Conservation (phyloP, 2,113 vertebrate species). For the Malurus cyaneus region DNA sequence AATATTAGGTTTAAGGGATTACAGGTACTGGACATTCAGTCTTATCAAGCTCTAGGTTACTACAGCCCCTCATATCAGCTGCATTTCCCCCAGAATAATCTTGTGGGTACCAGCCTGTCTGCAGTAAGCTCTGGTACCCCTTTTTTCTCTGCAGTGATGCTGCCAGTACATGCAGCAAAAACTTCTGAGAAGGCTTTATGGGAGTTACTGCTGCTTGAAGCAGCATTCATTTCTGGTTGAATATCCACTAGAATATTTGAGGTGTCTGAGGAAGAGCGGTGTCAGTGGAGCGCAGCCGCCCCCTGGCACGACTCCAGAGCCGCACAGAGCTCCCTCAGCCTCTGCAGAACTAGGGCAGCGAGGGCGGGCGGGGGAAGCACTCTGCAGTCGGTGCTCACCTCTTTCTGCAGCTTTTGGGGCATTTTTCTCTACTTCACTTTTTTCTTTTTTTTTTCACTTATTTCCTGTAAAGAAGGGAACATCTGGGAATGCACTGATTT, state of each 20-base stretch:
- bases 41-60: background rate
- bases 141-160: conserved; percentile 1
- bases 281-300: background rate
- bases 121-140: background rate
- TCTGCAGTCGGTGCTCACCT: conserved; percentile 26
- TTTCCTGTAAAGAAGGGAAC: conserved; percentile 21
- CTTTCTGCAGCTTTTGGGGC: conserved; percentile 64
- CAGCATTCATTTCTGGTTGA: conserved; percentile 30
- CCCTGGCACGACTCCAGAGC: conserved; percentile 5
- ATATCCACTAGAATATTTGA: background rate
- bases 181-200: background rate
- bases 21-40: background rate
- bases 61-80: background rate
- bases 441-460: background rate
- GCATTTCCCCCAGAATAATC: background rate
- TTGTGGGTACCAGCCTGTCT: background rate
- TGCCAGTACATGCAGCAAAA: conserved; percentile 17
- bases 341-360: background rate
- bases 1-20: background rate
- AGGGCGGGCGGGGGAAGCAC: background rate
- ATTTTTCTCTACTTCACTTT: conserved; percentile 40
- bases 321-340: background rate
- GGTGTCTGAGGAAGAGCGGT: background rate
- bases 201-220: conserved; percentile 33
- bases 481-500: conserved; percentile 20